Evolutionary conservation across 2,797 vertebrate species (phyloP).

Genomic region (Arnoldichthys spilopterus): DNA sequence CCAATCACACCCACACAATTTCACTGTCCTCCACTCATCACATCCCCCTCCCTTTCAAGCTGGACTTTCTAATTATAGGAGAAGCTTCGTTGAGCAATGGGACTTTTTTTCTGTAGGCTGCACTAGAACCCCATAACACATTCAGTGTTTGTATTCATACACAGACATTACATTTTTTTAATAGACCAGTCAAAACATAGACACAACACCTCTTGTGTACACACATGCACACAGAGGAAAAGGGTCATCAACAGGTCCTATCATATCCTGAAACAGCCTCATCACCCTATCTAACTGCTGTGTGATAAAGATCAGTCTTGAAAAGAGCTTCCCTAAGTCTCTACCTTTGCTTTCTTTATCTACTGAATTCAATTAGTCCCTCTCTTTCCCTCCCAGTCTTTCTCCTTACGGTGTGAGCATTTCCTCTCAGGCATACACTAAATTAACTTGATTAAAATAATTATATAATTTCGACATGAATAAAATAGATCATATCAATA

Average conservation of each 20-base stretch:
- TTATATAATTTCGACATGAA: too few relatives aligned
- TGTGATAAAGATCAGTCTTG: constrained; percentile 20
- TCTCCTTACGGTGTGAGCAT: background rate
- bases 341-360: constrained; percentile 30
- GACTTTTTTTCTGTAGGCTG: constrained; percentile 2
- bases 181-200: background rate
- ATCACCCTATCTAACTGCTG: constrained; percentile 12
- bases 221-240: constrained; percentile 1
- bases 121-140: background rate
- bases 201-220: background rate
- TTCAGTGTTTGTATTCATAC: too few relatives aligned
- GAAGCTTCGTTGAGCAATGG: constrained; percentile 12
- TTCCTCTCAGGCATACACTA: background rate
- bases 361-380: background rate
- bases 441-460: background rate
- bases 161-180: constrained; percentile 1
- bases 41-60: background rate
- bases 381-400: constrained; percentile 1
- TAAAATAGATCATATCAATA: too few relatives aligned
- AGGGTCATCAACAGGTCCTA: constrained; percentile 28
- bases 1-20: constrained; percentile 8
- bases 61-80: constrained; percentile 33
- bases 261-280: background rate
- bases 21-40: constrained; percentile 17
- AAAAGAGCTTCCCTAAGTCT: background rate